Conservation (phyloP, 2,888 invertebrate genomes). For the Aporophyla lueneburgensis region DNA sequence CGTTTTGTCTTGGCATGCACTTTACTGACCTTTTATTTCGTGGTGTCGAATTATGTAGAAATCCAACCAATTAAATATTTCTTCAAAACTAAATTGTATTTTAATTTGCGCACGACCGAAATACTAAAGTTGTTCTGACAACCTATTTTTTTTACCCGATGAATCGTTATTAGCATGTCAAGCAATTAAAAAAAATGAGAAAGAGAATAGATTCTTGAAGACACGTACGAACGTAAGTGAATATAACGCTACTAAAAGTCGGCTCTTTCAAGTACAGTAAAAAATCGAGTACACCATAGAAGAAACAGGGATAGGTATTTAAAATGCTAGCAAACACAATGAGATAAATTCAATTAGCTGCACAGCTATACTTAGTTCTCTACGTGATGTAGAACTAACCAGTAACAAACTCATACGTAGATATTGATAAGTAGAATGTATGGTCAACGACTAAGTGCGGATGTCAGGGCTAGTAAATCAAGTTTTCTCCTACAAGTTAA, state of each 20-base stretch:
- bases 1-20: background rate
- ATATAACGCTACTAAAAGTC: background rate
- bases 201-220: too few species aligned
- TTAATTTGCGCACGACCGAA: background rate
- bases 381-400: background rate
- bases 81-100: background rate
- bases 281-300: background rate
- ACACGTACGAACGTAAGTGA: background rate
- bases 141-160: too few species aligned
- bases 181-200: background rate
- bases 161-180: background rate
- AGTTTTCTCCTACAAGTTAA: constrained; percentile 13
- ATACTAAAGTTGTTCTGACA: too few species aligned
- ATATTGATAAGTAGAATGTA: constrained; percentile 24
- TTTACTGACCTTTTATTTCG: background rate
- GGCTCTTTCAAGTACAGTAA: background rate
- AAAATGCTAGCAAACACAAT: background rate
- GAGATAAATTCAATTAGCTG: constrained; percentile 29
- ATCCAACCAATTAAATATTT: background rate
- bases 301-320: background rate
- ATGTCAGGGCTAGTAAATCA: constrained; percentile 35
- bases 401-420: constrained; percentile 7
- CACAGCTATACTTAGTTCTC: constrained; percentile 7
- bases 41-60: background rate
- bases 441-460: constrained; percentile 4